Percentiles rank a stretch among this genome's conserved stretches.
phyloP scores from a whole-genome alignment of 2,888 invertebrate genomes.

The Saturnia japonica region DNA sequence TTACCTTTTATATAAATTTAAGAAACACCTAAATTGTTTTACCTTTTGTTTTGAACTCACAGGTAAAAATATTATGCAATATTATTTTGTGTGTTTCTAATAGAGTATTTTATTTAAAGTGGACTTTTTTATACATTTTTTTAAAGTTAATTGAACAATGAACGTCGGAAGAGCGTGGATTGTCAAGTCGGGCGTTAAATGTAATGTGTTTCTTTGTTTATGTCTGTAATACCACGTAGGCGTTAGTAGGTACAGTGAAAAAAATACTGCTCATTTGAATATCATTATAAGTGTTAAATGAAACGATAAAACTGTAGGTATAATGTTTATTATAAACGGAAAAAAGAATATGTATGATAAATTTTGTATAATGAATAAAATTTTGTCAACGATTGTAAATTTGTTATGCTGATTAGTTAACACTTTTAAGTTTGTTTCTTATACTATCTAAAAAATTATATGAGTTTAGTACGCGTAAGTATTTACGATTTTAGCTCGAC shows the following conservation, averaged over 20 bases:
- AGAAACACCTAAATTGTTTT: neutral
- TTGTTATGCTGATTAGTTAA: neutral
- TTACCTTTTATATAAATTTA: neutral
- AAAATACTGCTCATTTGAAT: conserved; percentile 42
- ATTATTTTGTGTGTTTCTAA: conserved; percentile 44
- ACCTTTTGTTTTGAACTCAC: neutral
- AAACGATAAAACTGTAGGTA: conserved; percentile 20
- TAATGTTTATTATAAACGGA: conserved; percentile 9
- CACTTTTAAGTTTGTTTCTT: neutral
- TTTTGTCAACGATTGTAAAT: too few species aligned
- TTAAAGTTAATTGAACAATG: conserved; percentile 44
- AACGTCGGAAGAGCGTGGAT: conserved; percentile 32
- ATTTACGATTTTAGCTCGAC: neutral
- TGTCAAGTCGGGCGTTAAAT: conserved; percentile 52
- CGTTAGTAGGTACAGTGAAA: conserved; percentile 33
- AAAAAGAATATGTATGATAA: neutral
- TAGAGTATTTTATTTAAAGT: conserved; percentile 59
- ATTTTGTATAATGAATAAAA: neutral
- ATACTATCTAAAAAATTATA: neutral
- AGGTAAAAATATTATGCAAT: neutral
- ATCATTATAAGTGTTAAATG: conserved; percentile 18
- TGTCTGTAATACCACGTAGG: conserved; percentile 50
- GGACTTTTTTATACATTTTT: conserved; percentile 52
- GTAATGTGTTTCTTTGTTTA: conserved; percentile 49
- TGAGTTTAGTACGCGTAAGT: neutral